phyloP scores from a whole-genome alignment of 1,140 invertebrate species.

The Drosophila persimilis region DNA sequence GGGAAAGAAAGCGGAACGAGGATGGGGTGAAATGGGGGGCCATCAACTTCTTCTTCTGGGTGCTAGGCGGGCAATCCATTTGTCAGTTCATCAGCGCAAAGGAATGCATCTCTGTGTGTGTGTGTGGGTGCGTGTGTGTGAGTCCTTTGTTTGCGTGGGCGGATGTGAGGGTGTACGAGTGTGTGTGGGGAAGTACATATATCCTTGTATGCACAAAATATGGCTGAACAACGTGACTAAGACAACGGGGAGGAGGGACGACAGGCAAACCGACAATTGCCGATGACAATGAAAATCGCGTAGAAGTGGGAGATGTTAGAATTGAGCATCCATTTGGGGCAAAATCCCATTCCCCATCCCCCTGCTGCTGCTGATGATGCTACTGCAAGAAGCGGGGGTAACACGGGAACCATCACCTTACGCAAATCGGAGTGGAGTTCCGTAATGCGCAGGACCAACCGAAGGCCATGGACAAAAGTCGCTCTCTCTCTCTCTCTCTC shows the following conservation, averaged over 20 bases:
- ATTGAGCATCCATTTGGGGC: slow-evolving; percentile 68
- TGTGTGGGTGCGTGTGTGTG: neutral
- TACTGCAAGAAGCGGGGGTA: no score
- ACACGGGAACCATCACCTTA: slow-evolving; percentile 58
- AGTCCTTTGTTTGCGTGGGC: neutral
- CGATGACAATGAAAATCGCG: slow-evolving; percentile 75
- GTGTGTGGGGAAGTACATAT: slow-evolving; percentile 15
- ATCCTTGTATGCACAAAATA: slow-evolving; percentile 53
- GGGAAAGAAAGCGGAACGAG: neutral
- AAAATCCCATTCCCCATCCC: no score
- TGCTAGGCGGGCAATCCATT: slow-evolving; percentile 46
- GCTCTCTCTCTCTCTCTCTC: slow-evolving; percentile 2
- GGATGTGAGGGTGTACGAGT: neutral
- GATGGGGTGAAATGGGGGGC: neutral
- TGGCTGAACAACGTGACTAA: slow-evolving; percentile 74
- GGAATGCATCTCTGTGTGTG: slow-evolving; percentile 29
- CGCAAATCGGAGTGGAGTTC: slow-evolving; percentile 64
- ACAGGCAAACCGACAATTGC: slow-evolving; percentile 55
- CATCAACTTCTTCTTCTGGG: slow-evolving; percentile 4
- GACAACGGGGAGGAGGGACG: slow-evolving; percentile 13
- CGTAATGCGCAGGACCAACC: slow-evolving; percentile 72
- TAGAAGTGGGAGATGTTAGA: slow-evolving; percentile 53
- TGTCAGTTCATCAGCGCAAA: slow-evolving; percentile 44
- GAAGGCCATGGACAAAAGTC: slow-evolving; percentile 56
- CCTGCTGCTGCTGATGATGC: no score